Evolutionary conservation across 2,888 invertebrate species (phyloP), one percentile per base, ranked within the genome.

Genomic region (Diaphora mendica): DNA sequence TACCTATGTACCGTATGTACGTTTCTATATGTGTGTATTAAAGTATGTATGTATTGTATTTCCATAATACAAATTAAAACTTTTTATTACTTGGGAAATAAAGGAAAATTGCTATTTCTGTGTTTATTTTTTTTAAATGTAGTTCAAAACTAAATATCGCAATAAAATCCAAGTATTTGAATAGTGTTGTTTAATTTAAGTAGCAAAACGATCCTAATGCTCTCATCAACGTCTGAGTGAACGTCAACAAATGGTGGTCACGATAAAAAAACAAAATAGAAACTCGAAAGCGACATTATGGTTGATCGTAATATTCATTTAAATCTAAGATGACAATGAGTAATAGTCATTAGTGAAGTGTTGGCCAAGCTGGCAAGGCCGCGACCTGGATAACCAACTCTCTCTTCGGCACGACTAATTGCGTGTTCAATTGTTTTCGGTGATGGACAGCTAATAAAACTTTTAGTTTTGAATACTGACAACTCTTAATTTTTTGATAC

Each of bases 381-480:
- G 75, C 71, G 84, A 70, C 84, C 83, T 77, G 81, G 78, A 83
- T 81, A 78, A 33, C 62, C 74, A 73, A 77, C 83, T 83, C 83
- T 83, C 83, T 81, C 83, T 83, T 84, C 68, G 70, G 51, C 44
- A 64, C 70, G 20, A 35, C 70, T 70, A 75, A 75, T 75, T 75
- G 72, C 42, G 55, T 59, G 59, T 35, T 51, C 59, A 59, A 73
- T 69, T 68, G 55, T 73, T 70, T 71, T 65, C 69, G n/a, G 42
- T 23, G 55, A 66, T 71, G 42, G 39, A 71, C 64, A 69, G 59
- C 13, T 59, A 62, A 62, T 62, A 15, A 62, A 62, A 17, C 17
- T 62, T 26, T 62, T 62, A 30, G 17, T 30, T 62, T 55, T 55
- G n/a, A n/a, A 55, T 9, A n/a, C 11, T 55, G 51, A n/a, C 51